Base-by-base conservation (phyloP, 2,888 invertebrate genomes). In the Dryobotodes eremita region DNA sequence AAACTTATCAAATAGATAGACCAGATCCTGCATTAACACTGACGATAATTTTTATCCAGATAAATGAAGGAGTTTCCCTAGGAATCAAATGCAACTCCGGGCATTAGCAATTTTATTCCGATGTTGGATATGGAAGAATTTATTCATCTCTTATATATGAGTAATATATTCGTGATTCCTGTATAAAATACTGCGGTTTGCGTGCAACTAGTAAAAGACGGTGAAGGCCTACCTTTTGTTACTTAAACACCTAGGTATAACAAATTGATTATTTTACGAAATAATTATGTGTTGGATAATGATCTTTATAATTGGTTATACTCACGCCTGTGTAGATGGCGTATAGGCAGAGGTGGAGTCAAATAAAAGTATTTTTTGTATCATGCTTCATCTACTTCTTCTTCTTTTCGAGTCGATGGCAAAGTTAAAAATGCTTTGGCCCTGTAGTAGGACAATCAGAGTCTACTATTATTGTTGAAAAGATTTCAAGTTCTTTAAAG, bases 141-240 rank as follows among this genome's bases (percentile, higher is more conserved):
- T 77, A 68, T 55, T 55, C 55, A 78, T 71, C n/a, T 59, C 11
- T 15, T 62, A 23, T 65, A 13, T 61, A 31, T 79, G 72, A 48
- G 79, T 73, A 83, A 72, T 71, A 20, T 57, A 83, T 79, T 83
- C 82, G 82, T 82, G 79, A 73, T 74, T 68, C 20, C 26, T n/a
- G 17, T 53, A 15, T 48, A 59, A 69, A 71, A 48, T n/a, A 36
- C 13, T 74, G 74, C 71, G 61, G 77, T 74, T 81, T 55, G 88
- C 86, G 88, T 86, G 79, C 50, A 23, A 17, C 61, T 10, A 8
- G n/a, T 62, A 64, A 75, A 88, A 86, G 17, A 68, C 78, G 86
- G 88, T 88, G 88, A 88, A 88, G 88, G 88, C 1, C 88, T 69
- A 7, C 10, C 66, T 65, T 79, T 88, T 82, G 79, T 84, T 26